These are phyloP conservation scores for Hemiscyllium ocellatum DNA, from an alignment of 2,113 vertebrate genomes.

Conservation along the genomic window DNA sequence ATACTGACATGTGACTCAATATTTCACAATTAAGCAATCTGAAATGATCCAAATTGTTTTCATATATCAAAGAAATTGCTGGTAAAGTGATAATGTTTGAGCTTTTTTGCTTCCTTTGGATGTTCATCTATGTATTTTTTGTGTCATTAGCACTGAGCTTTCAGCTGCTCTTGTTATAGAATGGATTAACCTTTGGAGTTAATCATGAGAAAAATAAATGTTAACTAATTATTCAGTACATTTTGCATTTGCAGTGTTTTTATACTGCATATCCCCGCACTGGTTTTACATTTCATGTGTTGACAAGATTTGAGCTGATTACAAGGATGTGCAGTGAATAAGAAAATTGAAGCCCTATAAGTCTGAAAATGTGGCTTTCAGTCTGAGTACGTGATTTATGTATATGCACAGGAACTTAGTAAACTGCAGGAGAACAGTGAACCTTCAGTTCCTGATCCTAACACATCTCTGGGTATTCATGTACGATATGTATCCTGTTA, in stretches of 20 bases:
- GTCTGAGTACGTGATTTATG: neutral
- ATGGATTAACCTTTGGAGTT: neutral
- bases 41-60: neutral
- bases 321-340: neutral
- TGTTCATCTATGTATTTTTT: neutral
- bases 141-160: neutral
- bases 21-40: neutral
- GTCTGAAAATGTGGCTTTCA: neutral
- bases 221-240: constrained; percentile 4
- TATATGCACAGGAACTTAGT: neutral
- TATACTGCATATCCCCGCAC: neutral
- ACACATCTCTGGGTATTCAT: neutral
- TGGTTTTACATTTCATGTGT: neutral
- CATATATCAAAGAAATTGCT: neutral
- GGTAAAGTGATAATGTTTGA: neutral
- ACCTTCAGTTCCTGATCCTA: neutral
- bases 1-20: neutral
- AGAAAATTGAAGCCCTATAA: neutral
- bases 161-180: neutral
- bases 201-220: constrained; percentile 6
- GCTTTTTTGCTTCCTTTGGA: neutral
- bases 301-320: neutral
- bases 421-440: neutral
- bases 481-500: neutral
- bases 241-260: neutral